Conservation (phyloP, 2,113 vertebrate species). For the Noturus placidus region DNA sequence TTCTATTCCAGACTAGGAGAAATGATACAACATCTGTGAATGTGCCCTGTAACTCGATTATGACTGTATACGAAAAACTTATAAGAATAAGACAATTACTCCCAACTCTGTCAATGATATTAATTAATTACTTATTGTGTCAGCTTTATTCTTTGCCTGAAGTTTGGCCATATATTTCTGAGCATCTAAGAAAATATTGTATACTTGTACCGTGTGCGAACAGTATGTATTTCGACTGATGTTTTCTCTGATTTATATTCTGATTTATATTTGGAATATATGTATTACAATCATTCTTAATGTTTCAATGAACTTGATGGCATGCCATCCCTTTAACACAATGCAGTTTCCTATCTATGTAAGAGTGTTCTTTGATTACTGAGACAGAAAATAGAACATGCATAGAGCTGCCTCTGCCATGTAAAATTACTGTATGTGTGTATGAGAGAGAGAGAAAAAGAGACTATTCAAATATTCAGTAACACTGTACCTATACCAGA, state of each 20-base stretch:
- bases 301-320: background rate
- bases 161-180: background rate
- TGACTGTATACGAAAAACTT: background rate
- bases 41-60: background rate
- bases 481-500: no score
- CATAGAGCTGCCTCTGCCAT: background rate
- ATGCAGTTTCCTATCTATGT: background rate
- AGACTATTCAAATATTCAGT: background rate
- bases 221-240: no score
- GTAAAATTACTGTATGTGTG: background rate
- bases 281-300: background rate
- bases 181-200: background rate
- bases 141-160: background rate
- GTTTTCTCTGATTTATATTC: no score
- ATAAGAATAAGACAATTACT: background rate
- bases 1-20: background rate
- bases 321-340: background rate
- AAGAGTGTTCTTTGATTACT: background rate
- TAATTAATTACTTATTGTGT: background rate
- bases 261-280: background rate
- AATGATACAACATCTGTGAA: background rate
- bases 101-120: background rate
- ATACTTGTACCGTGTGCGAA: background rate
- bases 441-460: background rate
- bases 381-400: background rate